A percentile compares a stretch with the other conserved stretches of the same genome.
phyloP scores from a whole-genome alignment of 2,797 vertebrate species.

The Channallabes apus region DNA sequence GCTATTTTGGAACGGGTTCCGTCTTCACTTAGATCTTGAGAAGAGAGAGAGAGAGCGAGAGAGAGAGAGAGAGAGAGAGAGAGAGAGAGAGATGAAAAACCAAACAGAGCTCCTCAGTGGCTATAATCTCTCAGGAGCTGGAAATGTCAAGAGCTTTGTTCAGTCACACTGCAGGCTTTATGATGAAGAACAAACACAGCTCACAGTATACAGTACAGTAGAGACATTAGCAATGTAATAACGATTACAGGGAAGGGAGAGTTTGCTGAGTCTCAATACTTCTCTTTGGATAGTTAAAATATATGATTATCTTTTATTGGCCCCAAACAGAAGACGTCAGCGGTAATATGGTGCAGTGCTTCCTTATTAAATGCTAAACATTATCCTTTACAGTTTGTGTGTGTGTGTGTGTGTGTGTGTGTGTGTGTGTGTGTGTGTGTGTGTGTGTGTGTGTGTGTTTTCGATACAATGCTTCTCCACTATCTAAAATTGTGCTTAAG shows the following conservation, averaged over 20 bases:
- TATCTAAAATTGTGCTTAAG: background rate
- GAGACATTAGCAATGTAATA: constrained; percentile 1
- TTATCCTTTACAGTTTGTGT: background rate
- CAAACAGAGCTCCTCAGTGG: constrained; percentile 21
- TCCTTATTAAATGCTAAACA: background rate
- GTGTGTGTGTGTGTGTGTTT: background rate
- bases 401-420: background rate
- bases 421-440: background rate
- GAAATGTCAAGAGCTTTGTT: constrained; percentile 55
- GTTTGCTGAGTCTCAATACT: background rate
- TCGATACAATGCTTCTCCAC: background rate
- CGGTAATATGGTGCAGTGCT: background rate
- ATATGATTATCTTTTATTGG: background rate
- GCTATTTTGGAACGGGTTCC: constrained; percentile 50
- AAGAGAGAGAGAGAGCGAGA: constrained; percentile 4
- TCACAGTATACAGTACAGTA: constrained; percentile 29
- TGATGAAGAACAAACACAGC: constrained; percentile 51
- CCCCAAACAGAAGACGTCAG: background rate
- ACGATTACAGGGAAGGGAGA: background rate
- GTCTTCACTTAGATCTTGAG: constrained; percentile 31
- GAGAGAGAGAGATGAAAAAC: background rate
- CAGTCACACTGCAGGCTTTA: constrained; percentile 36
- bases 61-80: constrained; percentile 17
- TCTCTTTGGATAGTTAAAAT: constrained; percentile 38
- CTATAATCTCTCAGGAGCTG: constrained; percentile 41